Conservation (phyloP, 2,888 invertebrate genomes). For the Pseudeuparius sepicola region DNA sequence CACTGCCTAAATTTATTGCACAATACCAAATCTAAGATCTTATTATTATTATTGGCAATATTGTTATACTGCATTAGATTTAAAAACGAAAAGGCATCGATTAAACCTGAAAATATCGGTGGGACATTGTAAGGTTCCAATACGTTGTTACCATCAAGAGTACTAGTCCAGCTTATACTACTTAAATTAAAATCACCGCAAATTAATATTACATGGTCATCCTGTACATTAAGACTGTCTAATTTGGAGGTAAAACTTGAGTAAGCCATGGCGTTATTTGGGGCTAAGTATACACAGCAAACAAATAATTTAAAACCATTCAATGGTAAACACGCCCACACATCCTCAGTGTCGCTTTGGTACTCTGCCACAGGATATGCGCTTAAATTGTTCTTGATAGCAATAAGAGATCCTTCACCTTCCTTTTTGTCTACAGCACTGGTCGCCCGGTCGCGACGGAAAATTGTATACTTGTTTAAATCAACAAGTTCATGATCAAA, state of each 20-base stretch:
- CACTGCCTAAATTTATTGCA: too few species aligned
- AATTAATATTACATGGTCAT: constrained; percentile 3
- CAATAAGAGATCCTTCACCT: constrained; percentile 13
- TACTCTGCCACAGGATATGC: constrained; percentile 4
- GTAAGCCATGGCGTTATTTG: constrained; percentile 5
- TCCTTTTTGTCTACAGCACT: constrained; percentile 10
- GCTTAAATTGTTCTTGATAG: constrained; percentile 11
- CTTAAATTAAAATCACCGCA: constrained; percentile 1
- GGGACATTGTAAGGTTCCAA: too few species aligned
- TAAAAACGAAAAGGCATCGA: too few species aligned
- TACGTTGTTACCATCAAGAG: too few species aligned
- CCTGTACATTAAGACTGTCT: background rate
- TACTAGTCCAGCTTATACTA: background rate
- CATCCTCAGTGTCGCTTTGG: constrained; percentile 10
- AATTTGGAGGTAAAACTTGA: constrained; percentile 5
- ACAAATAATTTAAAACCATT: constrained; percentile 1
- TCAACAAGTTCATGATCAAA: constrained; percentile 11
- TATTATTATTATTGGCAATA: too few species aligned
- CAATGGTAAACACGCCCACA: constrained; percentile 6
- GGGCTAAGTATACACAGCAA: constrained; percentile 11
- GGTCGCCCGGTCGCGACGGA: constrained; percentile 12
- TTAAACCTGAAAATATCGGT: too few species aligned
- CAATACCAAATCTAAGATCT: too few species aligned
- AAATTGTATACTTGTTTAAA: constrained; percentile 11
- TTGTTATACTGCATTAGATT: too few species aligned